Evolutionary conservation across 2,888 invertebrate species (phyloP).

Genomic region (Tenthredo distinguenda): DNA sequence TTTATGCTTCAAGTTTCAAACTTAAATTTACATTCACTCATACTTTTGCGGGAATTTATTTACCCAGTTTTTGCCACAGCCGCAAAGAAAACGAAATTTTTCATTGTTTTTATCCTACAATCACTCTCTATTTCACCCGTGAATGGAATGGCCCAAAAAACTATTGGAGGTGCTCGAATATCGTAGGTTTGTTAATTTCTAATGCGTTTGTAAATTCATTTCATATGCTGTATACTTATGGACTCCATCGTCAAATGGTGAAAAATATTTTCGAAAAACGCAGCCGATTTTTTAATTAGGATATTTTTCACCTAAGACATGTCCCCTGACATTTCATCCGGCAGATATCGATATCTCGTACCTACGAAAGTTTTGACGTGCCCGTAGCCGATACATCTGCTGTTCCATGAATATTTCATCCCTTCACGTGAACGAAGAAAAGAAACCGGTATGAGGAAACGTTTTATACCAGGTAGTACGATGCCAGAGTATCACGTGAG

Average conservation of each 20-base stretch:
- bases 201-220: not conserved
- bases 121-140: not conserved
- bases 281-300: not conserved
- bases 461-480: constrained; percentile 18
- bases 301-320: constrained; percentile 5
- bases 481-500: not conserved
- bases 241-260: not conserved
- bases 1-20: not conserved
- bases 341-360: not conserved
- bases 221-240: not conserved
- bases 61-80: not conserved
- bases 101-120: not conserved
- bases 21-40: not conserved
- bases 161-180: not conserved
- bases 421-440: constrained; percentile 6
- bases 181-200: not conserved
- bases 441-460: constrained; percentile 12
- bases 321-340: not conserved
- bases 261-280: not conserved
- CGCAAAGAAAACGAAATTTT: not conserved
- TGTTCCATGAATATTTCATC: constrained; percentile 44
- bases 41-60: not conserved
- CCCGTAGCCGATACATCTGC: constrained; percentile 39
- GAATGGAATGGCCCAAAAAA: not conserved
- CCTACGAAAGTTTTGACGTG: constrained; percentile 18